These are phyloP conservation scores for Phocoena phocoena DNA, from an alignment of 2,113 vertebrate species.

Conservation along the genomic window DNA sequence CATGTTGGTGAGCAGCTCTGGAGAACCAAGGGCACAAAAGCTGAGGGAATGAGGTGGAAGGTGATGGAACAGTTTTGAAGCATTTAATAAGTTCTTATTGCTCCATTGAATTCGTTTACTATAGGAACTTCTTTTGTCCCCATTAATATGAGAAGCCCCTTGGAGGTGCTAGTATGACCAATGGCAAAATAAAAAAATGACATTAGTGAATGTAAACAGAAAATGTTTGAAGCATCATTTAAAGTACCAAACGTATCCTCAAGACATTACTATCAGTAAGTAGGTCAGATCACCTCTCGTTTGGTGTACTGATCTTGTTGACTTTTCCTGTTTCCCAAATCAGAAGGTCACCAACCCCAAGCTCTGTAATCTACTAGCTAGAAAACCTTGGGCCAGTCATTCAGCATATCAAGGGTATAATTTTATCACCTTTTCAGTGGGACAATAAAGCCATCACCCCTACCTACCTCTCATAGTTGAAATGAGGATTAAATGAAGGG, in stretches of 20 bases:
- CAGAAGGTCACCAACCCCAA: background rate
- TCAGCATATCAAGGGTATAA: background rate
- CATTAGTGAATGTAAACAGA: background rate
- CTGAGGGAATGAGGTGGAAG: background rate
- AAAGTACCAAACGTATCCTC: background rate
- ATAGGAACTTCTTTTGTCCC: background rate
- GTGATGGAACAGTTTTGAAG: background rate
- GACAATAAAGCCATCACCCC: background rate
- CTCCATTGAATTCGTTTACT: background rate
- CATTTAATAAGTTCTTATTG: background rate
- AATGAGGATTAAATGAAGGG: background rate
- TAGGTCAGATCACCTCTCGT: background rate
- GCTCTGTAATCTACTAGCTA: background rate
- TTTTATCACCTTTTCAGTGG: background rate
- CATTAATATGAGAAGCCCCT: background rate
- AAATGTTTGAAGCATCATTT: background rate
- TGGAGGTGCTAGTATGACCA: background rate
- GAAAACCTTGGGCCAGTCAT: background rate
- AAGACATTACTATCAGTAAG: background rate
- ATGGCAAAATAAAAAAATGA: background rate
- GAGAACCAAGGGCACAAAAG: background rate
- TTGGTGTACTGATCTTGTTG: background rate
- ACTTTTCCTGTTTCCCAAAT: background rate
- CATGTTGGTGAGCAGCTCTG: background rate
- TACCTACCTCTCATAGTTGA: background rate